Conservation (phyloP, 1,140 invertebrate species). For the Bilobella aurantiaca region DNA sequence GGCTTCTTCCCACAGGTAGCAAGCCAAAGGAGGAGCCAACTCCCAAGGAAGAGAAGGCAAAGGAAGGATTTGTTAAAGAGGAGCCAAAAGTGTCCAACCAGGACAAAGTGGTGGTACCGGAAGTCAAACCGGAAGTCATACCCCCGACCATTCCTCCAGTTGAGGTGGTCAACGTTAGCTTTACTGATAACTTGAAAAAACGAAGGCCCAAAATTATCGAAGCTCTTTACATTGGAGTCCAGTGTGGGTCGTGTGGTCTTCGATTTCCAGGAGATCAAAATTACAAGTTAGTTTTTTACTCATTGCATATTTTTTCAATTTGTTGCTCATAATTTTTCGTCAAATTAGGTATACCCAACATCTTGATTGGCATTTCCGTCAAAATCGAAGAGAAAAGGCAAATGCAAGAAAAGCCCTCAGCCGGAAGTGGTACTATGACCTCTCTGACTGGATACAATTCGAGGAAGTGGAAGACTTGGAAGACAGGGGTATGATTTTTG, state of each 20-base stretch:
- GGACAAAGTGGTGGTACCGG: background rate
- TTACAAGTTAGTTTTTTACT: constrained; percentile 47
- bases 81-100: background rate
- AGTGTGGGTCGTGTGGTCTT: constrained; percentile 86
- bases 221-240: constrained; percentile 71
- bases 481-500: constrained; percentile 57
- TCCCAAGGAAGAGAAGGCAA: constrained; percentile 1
- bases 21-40: background rate
- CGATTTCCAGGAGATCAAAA: constrained; percentile 78
- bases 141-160: constrained; percentile 35
- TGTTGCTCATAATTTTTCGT: background rate
- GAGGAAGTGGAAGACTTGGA: constrained; percentile 88
- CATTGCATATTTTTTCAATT: background rate
- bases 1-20: constrained; percentile 51
- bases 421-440: constrained; percentile 77
- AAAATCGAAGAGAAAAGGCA: constrained; percentile 77
- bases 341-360: constrained; percentile 71
- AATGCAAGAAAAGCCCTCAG: constrained; percentile 69
- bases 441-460: constrained; percentile 85
- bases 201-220: constrained; percentile 56
- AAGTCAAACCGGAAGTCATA: background rate
- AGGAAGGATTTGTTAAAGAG: background rate
- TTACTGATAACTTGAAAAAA: constrained; percentile 39
- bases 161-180: constrained; percentile 27
- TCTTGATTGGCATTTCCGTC: constrained; percentile 93